Base-by-base conservation (phyloP, 2,113 vertebrate species). In the Periophthalmus modestus region DNA sequence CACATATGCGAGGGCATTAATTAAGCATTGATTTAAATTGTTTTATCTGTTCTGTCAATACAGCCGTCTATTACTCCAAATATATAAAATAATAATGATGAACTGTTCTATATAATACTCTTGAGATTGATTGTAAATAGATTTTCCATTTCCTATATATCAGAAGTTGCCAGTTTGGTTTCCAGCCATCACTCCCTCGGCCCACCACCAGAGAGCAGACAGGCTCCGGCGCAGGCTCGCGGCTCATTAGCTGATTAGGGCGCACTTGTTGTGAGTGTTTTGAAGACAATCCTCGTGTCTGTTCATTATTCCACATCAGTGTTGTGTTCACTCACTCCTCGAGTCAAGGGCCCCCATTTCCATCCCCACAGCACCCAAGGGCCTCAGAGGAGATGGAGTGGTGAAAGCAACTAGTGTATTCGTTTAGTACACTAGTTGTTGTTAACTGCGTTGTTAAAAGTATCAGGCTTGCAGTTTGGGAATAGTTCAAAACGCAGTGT, bases 151-250 rank as follows among this genome's bases (percentile, higher is more conserved):
- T 15, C 18, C 18, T 16, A 50, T 5, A 11, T 4, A 43, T 72
- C 1, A 36, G 2, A 50, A 18, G 24, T 43, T 43, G 39, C 39
- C 39, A 43, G 39, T 43, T 28, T 28, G 28, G 28, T 28, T 43
- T 43, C 50, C 43, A 39, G 15, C 19, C 28, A 55, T 73, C 0
- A 23, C 75, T 74, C 71, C 0, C 39, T 50, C 58, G 23, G 66
- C 11, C 19, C n/a, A 75, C 89, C 93, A 91, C 92, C 90, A 94
- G 93, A 93, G 93, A 91, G 93, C 93, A 94, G 86, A 79, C 87
- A 85, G 48, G 48, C 68, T 81, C 83, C 81, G 90, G 90, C 84
- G 71, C 74, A 34, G 70, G 50, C 71, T 73, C 62, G 57, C 19
- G 58, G 24, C 50, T 74, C 18, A 68, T 73, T 70, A 36, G 6